Evolutionary conservation across 2,113 vertebrate genomes (phyloP).

Genomic region (Plecturocebus donacophilus): DNA sequence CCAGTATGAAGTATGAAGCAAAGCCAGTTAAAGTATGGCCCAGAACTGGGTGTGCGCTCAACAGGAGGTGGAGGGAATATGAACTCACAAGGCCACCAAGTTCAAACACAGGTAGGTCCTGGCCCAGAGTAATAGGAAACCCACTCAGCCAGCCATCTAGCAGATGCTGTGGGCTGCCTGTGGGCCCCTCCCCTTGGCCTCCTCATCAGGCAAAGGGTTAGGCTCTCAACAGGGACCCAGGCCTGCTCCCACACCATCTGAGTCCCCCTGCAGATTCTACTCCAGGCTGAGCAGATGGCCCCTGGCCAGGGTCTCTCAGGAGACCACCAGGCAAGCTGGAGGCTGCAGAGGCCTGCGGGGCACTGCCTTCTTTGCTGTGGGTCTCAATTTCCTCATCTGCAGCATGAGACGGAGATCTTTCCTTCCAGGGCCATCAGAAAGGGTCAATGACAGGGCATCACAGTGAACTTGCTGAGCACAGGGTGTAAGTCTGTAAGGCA

Average conservation of each 20-base stretch:
- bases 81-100: not conserved
- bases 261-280: not conserved
- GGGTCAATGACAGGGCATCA: not conserved
- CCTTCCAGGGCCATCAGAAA: not conserved
- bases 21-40: not conserved
- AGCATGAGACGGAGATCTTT: not conserved
- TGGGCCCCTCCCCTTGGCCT: not conserved
- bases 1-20: too few species aligned
- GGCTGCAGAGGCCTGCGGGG: not conserved
- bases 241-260: not conserved
- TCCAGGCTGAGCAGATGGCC: not conserved
- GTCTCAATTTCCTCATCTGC: not conserved
- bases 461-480: not conserved
- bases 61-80: accelerated
- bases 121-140: not conserved
- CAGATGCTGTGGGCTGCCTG: not conserved
- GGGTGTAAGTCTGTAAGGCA: not conserved
- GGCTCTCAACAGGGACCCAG: not conserved
- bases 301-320: not conserved
- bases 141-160: too few species aligned
- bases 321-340: not conserved
- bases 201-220: not conserved
- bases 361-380: not conserved
- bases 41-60: not conserved
- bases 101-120: not conserved